Base-by-base conservation (phyloP, 2,113 vertebrate genomes). In the Bufo bufo region DNA sequence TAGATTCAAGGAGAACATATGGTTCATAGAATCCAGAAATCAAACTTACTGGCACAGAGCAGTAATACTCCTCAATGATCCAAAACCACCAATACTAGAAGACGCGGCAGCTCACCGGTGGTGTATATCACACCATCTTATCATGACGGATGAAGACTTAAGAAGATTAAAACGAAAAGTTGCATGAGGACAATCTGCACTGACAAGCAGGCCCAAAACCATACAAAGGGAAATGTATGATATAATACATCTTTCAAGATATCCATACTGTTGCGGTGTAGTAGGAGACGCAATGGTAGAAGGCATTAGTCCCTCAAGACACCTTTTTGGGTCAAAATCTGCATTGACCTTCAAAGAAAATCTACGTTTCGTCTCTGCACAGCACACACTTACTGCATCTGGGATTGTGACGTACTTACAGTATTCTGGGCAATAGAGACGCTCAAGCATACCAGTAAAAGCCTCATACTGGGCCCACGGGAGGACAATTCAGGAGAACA, bases 261-360 rank as follows among this genome's bases (percentile, higher is more conserved):
- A 13, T 71, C 69, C 33, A 47, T 74, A 74, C 16, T 10, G 4
- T 9, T 9, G 45, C 9, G n/a, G 47, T n/a, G 54, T 84, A 23
- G n/a, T 49, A 50, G 45, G 10, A 66, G 17, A 11, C 8, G 80
- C 9, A 56, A 50, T n/a, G 52, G 77, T 20, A 19, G 16, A 4
- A 14, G 6, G 52, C 23, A 13, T 17, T 14, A 61, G 54, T 50
- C 50, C 9, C 7, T 13, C 23, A 16, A 3, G 23, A 66, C 2
- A 7, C 66, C 23, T 16, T n/a, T 84, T 23, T 8, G 3, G 2
- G 20, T 56, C 65, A 33, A 43, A 72, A 56, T 72, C 8, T 17
- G 71, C 49, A 23, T 50, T 58, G 66, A 74, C 83, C 83, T 85
- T 74, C 66, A 84, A 71, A 19, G 16, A 6, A 9, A 13, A 65